phyloP scores from a whole-genome alignment of 2,113 vertebrate genomes.

The Mixornis gularis region DNA sequence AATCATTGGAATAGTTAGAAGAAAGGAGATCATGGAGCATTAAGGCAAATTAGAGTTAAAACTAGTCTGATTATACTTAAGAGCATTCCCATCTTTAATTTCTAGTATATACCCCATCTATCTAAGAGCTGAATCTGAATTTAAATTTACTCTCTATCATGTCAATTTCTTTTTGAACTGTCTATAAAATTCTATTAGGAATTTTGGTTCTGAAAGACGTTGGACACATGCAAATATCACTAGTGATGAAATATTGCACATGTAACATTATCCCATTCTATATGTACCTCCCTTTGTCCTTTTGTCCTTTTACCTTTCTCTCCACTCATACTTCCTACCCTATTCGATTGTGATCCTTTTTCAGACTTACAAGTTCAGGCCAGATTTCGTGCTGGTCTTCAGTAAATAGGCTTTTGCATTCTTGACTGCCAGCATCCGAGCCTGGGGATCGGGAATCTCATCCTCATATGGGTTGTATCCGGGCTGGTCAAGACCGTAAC shows the following conservation, averaged over 20 bases:
- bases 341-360: neutral
- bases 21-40: neutral
- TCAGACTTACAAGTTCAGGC: slow-evolving; percentile 82
- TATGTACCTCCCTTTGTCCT: neutral
- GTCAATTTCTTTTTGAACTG: neutral
- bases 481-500: neutral
- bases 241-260: neutral
- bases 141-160: neutral
- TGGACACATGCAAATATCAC: neutral
- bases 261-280: neutral
- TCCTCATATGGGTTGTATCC: neutral
- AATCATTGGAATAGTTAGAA: neutral
- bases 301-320: neutral
- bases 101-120: neutral
- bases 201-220: neutral
- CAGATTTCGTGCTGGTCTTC: slow-evolving; percentile 69
- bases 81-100: neutral
- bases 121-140: neutral
- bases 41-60: neutral
- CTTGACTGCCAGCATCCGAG: slow-evolving; percentile 48
- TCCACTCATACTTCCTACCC: neutral
- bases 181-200: neutral
- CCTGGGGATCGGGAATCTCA: neutral
- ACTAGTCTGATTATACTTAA: neutral
- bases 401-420: slow-evolving; percentile 80